Base-by-base conservation (phyloP, 2,113 vertebrate genomes). In the Crocuta crocuta region DNA sequence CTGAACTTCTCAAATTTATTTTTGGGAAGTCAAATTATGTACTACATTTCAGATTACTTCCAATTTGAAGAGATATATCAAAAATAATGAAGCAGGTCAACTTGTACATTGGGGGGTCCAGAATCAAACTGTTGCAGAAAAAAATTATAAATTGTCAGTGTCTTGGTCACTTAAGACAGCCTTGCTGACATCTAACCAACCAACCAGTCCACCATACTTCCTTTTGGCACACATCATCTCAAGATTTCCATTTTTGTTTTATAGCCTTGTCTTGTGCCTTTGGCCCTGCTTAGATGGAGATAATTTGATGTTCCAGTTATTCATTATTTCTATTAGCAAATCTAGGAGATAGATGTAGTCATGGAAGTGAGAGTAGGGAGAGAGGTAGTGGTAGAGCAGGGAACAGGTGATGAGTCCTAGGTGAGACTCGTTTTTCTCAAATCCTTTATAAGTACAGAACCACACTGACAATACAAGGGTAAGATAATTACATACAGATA, bases 161-260 rank as follows among this genome's bases (percentile, higher is more conserved):
- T 95, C 35, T 63, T 24, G 5, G 17, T 58, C 74, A 73, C 13
- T 43, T 91, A 8, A 91, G 23, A 81, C n/a, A 85, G 39, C 3
- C 48, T 78, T 95, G 13, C 7, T 68, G 33, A 94, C 24, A 81
- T 94, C 78, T 89, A 88, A 81, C 19, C 68, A 48, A 79, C 97
- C 96, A 89, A 83, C 13, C 73, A 91, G 76, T 84, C 86, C 39
- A n/a, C 0, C 31, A 92, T 13, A 10, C 66, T 96, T 98, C 95
- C 88, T 97, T 93, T 97, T 39, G 93, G 89, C 88, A 94, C 86
- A 28, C 3, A 80, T 28, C 24, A 13, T 1, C 95, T 97, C 31
- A 58, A 71, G 8, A 92, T 93, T 0, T 74, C 19, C 48, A 86
- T 53, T 15, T 17, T 97, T 95, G 26, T 82, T 76, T 92, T 78